A percentile compares a stretch with the other conserved stretches of the same genome.
These are phyloP conservation scores for Phoxinus dragarum DNA, from an alignment of 2,797 vertebrate genomes.

Conservation along the genomic window DNA sequence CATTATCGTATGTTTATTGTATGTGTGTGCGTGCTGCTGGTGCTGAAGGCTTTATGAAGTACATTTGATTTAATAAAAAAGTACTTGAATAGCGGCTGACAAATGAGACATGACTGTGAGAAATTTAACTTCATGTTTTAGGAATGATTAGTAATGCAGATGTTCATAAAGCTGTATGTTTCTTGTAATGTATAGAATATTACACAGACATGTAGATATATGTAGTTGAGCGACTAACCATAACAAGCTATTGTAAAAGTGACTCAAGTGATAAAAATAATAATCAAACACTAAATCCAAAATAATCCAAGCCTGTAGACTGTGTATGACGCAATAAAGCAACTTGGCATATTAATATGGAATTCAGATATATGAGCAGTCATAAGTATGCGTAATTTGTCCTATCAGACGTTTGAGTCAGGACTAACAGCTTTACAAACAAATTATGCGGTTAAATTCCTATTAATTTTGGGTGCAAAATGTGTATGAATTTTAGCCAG, in stretches of 20 bases:
- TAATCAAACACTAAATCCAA: background rate
- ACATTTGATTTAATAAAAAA: slow-evolving; percentile 40
- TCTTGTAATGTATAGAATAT: background rate
- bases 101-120: slow-evolving; percentile 21
- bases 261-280: background rate
- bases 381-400: background rate
- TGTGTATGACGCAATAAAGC: background rate
- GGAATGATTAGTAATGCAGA: slow-evolving; percentile 33
- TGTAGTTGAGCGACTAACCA: background rate
- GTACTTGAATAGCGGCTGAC: slow-evolving; percentile 36
- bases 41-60: slow-evolving; percentile 35
- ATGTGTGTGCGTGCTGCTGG: slow-evolving; percentile 4
- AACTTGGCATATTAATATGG: background rate
- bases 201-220: background rate
- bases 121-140: slow-evolving; percentile 24
- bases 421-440: background rate
- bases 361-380: background rate
- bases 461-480: background rate
- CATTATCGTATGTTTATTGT: slow-evolving; percentile 8
- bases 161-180: slow-evolving; percentile 6
- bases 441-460: background rate
- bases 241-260: background rate
- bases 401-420: background rate
- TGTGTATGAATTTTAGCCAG: background rate
- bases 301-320: background rate